Conservation (phyloP, 2,113 vertebrate species). For the Xenopus borealis region DNA sequence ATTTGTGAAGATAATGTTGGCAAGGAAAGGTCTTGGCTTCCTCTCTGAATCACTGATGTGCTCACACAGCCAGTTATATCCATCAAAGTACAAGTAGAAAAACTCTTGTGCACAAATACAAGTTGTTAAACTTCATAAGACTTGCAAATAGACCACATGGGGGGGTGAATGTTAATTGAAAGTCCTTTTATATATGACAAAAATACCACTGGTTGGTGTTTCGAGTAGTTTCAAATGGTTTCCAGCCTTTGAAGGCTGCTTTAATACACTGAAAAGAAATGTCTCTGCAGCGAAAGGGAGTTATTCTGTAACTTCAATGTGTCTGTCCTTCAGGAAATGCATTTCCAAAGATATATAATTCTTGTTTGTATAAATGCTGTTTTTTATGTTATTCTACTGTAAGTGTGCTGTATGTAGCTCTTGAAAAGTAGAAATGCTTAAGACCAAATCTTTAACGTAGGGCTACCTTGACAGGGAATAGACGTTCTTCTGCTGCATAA, state of each 20-base stretch:
- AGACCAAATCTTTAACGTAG: constrained; percentile 35
- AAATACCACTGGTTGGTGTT: no score
- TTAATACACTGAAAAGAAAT: constrained; percentile 37
- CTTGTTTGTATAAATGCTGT: not conserved
- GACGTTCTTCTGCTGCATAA: constrained; percentile 23
- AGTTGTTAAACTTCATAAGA: not conserved
- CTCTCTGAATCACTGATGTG: no score
- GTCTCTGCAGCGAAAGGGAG: constrained; percentile 6
- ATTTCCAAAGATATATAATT: constrained; percentile 42
- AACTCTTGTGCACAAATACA: not conserved
- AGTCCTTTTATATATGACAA: no score
- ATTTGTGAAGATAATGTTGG: no score
- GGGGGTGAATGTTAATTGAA: no score
- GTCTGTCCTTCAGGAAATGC: constrained; percentile 38
- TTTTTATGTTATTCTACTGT: not conserved
- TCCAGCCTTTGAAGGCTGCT: not conserved
- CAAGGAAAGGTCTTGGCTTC: no score
- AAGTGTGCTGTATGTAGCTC: constrained; percentile 29
- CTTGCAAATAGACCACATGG: not conserved
- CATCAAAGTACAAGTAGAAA: no score
- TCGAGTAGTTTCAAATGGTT: no score
- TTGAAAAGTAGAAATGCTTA: constrained; percentile 24
- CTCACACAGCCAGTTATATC: no score
- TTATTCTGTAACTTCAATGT: not conserved
- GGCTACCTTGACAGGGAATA: constrained; percentile 33